Evolutionary conservation across 2,888 invertebrate genomes (phyloP).

Genomic region (Caradrina clavipalpis): DNA sequence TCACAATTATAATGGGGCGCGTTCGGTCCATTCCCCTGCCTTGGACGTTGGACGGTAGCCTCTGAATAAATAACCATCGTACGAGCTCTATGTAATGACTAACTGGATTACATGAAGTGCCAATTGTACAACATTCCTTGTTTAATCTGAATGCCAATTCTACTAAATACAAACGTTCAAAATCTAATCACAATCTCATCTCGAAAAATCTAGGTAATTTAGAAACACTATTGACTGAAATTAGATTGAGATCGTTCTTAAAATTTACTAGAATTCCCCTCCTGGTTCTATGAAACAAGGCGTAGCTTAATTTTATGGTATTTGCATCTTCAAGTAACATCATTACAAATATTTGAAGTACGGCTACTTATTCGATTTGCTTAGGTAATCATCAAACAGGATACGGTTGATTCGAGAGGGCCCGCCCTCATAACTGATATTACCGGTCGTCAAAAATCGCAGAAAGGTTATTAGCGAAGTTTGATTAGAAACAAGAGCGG

Average conservation of each 20-base stretch:
- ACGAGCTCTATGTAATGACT: constrained; percentile 12
- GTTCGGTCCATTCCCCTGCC: neutral
- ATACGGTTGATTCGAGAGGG: neutral
- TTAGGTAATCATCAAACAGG: neutral
- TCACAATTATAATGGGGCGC: constrained; percentile 71
- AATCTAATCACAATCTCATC: too few species aligned
- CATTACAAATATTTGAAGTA: neutral
- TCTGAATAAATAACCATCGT: constrained; percentile 25
- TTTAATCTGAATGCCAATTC: neutral
- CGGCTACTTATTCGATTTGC: constrained; percentile 8
- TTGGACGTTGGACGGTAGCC: constrained; percentile 2
- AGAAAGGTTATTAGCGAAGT: neutral
- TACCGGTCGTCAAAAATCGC: too few species aligned
- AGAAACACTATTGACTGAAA: too few species aligned
- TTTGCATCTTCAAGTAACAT: constrained; percentile 4
- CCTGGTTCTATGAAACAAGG: constrained; percentile 9
- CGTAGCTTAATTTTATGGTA: neutral
- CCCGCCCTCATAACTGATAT: too few species aligned
- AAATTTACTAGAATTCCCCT: too few species aligned
- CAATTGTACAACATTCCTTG: neutral
- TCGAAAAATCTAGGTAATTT: too few species aligned
- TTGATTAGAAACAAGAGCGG: neutral
- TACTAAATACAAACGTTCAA: too few species aligned
- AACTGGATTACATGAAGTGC: neutral
- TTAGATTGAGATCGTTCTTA: too few species aligned